Conservation (phyloP, 2,888 invertebrate species). For the Leptarthrus brevirostris region DNA sequence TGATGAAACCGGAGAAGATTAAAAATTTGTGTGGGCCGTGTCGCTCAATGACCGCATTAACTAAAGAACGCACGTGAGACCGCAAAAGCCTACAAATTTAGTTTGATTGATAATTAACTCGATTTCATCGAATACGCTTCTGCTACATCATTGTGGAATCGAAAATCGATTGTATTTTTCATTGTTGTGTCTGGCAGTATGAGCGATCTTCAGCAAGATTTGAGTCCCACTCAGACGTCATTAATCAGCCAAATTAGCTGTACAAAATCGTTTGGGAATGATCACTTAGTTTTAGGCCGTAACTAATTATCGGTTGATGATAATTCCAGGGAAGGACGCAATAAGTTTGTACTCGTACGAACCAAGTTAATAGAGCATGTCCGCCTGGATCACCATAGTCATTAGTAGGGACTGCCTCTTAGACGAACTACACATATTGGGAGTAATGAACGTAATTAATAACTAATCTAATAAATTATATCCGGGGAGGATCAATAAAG, state of each 20-base stretch:
- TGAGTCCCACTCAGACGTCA: constrained; percentile 14
- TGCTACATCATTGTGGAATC: constrained; percentile 29
- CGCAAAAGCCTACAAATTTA: constrained; percentile 17
- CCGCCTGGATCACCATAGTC: constrained; percentile 15
- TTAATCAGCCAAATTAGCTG: constrained; percentile 32
- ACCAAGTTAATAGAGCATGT: constrained; percentile 31
- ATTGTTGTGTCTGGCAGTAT: background rate
- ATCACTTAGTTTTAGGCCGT: constrained; percentile 1
- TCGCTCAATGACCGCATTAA: constrained; percentile 18
- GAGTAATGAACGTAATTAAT: constrained; percentile 14
- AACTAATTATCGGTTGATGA: background rate
- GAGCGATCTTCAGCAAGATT: background rate
- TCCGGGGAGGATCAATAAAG: constrained; percentile 10
- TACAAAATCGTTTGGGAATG: constrained; percentile 20
- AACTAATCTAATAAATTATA: constrained; percentile 32
- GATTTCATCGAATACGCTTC: constrained; percentile 1
- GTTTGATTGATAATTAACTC: constrained; percentile 29
- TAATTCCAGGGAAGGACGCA: background rate
- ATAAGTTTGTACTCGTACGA: background rate
- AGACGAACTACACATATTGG: background rate
- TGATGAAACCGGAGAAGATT: constrained; percentile 28
- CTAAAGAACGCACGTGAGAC: background rate
- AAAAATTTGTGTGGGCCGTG: background rate
- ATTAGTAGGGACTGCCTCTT: constrained; percentile 19
- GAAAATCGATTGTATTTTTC: background rate